Percentiles rank a stretch among this genome's conserved stretches.
Evolutionary conservation across 92 coral and sea anemone genomes (phyloP).

Genomic region (Porites cylindrica): DNA sequence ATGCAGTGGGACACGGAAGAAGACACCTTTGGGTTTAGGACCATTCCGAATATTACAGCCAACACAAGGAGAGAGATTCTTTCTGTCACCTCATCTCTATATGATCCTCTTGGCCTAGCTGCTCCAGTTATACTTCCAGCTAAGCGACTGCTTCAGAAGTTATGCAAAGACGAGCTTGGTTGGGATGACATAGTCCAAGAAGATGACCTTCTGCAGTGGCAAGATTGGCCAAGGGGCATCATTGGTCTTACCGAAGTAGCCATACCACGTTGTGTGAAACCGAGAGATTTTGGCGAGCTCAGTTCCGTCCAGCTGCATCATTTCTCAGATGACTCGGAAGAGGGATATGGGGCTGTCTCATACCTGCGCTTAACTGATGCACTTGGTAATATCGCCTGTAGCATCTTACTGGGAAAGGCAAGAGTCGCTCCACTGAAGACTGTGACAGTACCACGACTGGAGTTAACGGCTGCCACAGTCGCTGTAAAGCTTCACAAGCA

Average conservation of each 20-base stretch:
- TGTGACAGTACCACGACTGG: slow-evolving; percentile 34
- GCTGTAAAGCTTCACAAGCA: slow-evolving; percentile 24
- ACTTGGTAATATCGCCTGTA: slow-evolving; percentile 16
- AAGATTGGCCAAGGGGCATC: neutral
- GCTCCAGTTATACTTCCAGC: slow-evolving; percentile 46
- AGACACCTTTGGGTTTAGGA: slow-evolving; percentile 33
- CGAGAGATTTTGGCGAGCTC: neutral
- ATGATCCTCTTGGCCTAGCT: slow-evolving; percentile 52
- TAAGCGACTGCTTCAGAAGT: slow-evolving; percentile 29
- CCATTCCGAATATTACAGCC: neutral
- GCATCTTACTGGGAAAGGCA: slow-evolving; percentile 38
- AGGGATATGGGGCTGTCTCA: slow-evolving; percentile 51
- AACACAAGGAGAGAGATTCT: slow-evolving; percentile 53
- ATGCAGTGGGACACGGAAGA: slow-evolving; percentile 31
- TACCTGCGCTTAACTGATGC: slow-evolving; percentile 1
- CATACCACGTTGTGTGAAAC: slow-evolving; percentile 43
- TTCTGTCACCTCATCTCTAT: slow-evolving; percentile 33
- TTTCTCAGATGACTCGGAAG: slow-evolving; percentile 45
- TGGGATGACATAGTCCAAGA: slow-evolving; percentile 47
- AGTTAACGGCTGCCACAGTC: slow-evolving; percentile 35
- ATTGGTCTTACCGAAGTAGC: slow-evolving; percentile 11
- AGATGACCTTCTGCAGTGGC: slow-evolving; percentile 2
- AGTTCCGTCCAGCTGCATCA: slow-evolving; percentile 25
- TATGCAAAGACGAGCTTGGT: slow-evolving; percentile 36
- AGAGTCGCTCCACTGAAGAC: slow-evolving; percentile 42